Evolutionary conservation across 53 echinoderm and acorn worm species (phyloP), one percentile per base, ranked within the genome.

Genomic region (Pentamera pediparva): DNA sequence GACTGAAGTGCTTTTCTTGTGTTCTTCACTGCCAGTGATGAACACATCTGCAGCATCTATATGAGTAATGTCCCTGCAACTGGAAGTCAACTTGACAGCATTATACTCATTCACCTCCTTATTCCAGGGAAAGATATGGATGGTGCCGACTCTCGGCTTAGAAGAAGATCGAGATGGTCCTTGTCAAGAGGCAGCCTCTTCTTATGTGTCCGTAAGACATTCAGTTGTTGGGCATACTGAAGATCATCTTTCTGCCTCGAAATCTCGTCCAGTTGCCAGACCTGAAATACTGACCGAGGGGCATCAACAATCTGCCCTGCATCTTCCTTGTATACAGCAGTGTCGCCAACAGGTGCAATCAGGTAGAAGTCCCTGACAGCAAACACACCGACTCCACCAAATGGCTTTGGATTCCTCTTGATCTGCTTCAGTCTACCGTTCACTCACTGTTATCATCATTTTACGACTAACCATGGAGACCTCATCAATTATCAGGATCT

Each of bases 321-420:
- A 33, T 52, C 54, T 8, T 33, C 37, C 11, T 63, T 35, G 50
- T 45, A 78, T 19, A 78, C 32, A 51, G 65, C 21, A 17, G 20
- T 30, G 65, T 49, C 78, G 40, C 32, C 35, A 21, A 81, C 43
- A 28, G 74, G 81, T 21, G 61, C 45, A 3, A 81, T 38, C 37
- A 61, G 81, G 43, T 74, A 73, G 25, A 81, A 81, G 31, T 74
- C 81, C n/a, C 74, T 74, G 8, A 81, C 74, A 61, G 60, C 72
- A 56, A 81, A 31, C 7, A 74, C 32, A 59, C 61, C 60, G 0
- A 81, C 61, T 60, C 59, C 47, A 1, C 74, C 72, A 61, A 81
- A 81, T 6, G 81, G 61, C 24, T 70, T n/a, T n/a, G n/a, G 26
- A 17, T 29, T 31, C 29, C 35, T 43, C 11, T 61, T 61, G 34